Evolutionary conservation across 2,113 vertebrate genomes (phyloP), one percentile per base, ranked within the genome.

Genomic region (Semicossyphus pulcher): DNA sequence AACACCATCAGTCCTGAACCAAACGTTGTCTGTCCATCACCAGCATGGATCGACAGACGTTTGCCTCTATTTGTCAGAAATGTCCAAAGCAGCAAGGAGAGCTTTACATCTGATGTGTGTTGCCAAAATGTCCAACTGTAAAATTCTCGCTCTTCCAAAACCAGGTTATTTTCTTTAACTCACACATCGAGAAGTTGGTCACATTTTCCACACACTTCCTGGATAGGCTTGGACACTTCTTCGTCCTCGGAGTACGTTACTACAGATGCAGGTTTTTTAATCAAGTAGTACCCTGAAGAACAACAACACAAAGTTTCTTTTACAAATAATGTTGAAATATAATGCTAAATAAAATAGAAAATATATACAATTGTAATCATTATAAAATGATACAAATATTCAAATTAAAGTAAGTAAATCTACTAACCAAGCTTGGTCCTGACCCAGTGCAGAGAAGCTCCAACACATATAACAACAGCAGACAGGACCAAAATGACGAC

Each of bases 201-300:
- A 20, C 72, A 85, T 78, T 92, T 88, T 28, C 81, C 79, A 29
- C 86, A 88, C 47, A 86, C 66, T 63, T 94, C 93, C 83, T 94
- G 93, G 39, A 94, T 44, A 0, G 93, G 93, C 41, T 84, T 88
- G 10, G 87, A 78, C n/a, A 85, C 86, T 0, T 76, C 72, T 2
- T 89, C 86, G 0, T 86, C 87, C 16, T 82, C 73, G 6, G 54
- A 32, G 58, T 32, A 48, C 10, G 4, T 0, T 49, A 7, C 2
- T 48, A 23, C 52, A 29, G 18, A 23, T 11, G 7, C 16, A 12
- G 15, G 2, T 52, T 86, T 76, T 62, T 71, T 6, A 42, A 15
- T 0, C 1, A 51, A 20, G 45, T 81, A 29, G 68, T 65, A 72
- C 10, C 37, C 89, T 91, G 76, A 54, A 74, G 63, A n/a, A 83